Percentiles rank a stretch among this genome's conserved stretches.
Conservation (phyloP, 2,797 vertebrate species). For the Salarias fasciatus region DNA sequence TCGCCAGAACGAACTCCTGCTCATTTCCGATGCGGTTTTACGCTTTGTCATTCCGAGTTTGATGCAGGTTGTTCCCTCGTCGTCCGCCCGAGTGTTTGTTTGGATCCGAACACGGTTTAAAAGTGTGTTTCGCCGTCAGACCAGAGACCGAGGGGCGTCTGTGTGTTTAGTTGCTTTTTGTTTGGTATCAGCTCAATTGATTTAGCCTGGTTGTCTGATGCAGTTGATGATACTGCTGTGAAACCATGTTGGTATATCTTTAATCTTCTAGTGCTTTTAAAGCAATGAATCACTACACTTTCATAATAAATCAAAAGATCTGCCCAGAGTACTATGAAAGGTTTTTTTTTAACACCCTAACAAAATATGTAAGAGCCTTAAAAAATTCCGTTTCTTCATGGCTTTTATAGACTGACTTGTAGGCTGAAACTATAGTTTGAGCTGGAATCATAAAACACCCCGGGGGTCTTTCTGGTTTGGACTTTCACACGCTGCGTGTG, state of each 20-base stretch:
- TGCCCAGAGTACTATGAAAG: slow-evolving; percentile 39
- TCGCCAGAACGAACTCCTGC: background rate
- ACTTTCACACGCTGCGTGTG: slow-evolving; percentile 24
- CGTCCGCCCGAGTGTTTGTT: slow-evolving; percentile 18
- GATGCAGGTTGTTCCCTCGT: slow-evolving; percentile 4
- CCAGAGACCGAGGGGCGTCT: background rate
- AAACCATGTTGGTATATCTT: slow-evolving; percentile 30
- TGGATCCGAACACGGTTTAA: background rate
- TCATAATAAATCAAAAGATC: slow-evolving; percentile 59
- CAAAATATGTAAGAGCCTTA: slow-evolving; percentile 47
- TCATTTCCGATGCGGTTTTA: slow-evolving; percentile 8
- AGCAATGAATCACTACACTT: slow-evolving; percentile 38
- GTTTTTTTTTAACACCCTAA: slow-evolving; percentile 15
- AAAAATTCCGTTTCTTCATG: slow-evolving; percentile 44
- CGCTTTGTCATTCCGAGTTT: slow-evolving; percentile 7
- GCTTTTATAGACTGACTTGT: slow-evolving; percentile 30
- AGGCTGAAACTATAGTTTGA: slow-evolving; percentile 39
- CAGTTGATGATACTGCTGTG: slow-evolving; percentile 14
- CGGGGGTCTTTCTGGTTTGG: slow-evolving; percentile 34
- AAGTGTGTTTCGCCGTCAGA: background rate
- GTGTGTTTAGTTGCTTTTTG: slow-evolving; percentile 3
- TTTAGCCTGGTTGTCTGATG: slow-evolving; percentile 23
- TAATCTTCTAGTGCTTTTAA: slow-evolving; percentile 49
- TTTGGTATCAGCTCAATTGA: slow-evolving; percentile 11
- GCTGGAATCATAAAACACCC: slow-evolving; percentile 50